Percentiles rank a stretch among this genome's conserved stretches.
Evolutionary conservation across 2,888 invertebrate genomes (phyloP).

Genomic region (Ferrisia virgata): DNA sequence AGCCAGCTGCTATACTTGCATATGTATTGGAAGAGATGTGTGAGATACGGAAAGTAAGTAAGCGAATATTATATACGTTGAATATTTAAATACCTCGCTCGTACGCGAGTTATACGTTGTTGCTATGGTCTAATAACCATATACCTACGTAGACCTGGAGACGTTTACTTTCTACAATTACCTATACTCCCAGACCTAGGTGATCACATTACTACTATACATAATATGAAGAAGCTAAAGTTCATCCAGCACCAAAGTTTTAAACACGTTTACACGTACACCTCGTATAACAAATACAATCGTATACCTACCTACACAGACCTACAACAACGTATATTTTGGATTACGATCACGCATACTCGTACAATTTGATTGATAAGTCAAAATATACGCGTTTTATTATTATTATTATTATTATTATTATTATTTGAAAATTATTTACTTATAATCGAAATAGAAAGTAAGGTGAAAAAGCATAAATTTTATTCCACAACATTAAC

Average conservation of each 20-base stretch:
- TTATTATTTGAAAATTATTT: neutral
- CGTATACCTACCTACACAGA: too few species aligned
- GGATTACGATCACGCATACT: neutral
- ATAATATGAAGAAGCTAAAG: neutral
- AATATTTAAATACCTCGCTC: too few species aligned
- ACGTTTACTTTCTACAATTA: constrained; percentile 25
- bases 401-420: too few species aligned
- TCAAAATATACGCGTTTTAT: neutral
- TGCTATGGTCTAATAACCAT: constrained; percentile 1
- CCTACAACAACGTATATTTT: too few species aligned
- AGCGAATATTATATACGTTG: too few species aligned
- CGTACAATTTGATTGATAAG: neutral
- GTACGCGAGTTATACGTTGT: too few species aligned
- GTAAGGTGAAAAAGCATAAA: neutral
- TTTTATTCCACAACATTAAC: neutral
- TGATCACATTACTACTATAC: neutral
- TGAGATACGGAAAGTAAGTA: neutral
- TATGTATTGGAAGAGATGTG: too few species aligned
- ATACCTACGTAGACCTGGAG: neutral
- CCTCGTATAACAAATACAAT: too few species aligned
- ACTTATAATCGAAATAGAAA: constrained; percentile 24
- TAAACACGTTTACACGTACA: neutral
- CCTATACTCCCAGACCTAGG: constrained; percentile 3
- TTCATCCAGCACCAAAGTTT: neutral
- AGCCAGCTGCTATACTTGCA: too few species aligned